These are phyloP conservation scores for Metellina segmentata DNA, from an alignment of 2,888 invertebrate species.

Conservation along the genomic window DNA sequence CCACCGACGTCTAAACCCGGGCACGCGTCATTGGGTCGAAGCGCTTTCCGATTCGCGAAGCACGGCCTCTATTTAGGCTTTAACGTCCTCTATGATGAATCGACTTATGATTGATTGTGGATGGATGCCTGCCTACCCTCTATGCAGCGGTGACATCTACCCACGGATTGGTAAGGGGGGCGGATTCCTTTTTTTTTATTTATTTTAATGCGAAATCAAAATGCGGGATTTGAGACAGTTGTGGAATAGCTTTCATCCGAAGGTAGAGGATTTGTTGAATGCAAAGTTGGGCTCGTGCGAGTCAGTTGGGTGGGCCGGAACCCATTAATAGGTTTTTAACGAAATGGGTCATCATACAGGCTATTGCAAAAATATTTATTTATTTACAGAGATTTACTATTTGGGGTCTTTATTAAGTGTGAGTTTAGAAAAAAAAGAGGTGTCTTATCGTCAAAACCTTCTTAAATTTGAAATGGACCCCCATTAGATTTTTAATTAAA, in stretches of 20 bases:
- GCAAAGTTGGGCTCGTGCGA: no score
- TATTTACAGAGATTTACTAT: no score
- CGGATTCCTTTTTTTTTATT: neutral
- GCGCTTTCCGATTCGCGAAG: slow-evolving; percentile 51
- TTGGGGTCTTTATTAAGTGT: no score
- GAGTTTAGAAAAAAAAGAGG: no score
- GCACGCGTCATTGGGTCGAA: slow-evolving; percentile 59
- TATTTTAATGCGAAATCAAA: slow-evolving; percentile 32
- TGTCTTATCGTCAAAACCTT: no score
- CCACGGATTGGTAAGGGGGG: neutral
- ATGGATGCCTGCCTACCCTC: slow-evolving; percentile 13
- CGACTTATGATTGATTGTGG: slow-evolving; percentile 65
- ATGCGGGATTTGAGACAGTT: neutral
- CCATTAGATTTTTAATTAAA: no score
- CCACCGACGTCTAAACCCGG: neutral
- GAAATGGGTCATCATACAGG: no score
- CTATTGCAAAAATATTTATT: no score
- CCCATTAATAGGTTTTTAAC: no score
- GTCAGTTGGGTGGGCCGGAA: no score
- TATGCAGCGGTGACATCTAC: neutral
- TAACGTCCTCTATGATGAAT: slow-evolving; percentile 59
- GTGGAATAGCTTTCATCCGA: neutral
- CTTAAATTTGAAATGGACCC: no score
- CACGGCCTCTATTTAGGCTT: slow-evolving; percentile 52
- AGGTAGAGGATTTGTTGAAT: no score